Evolutionary conservation across 2,888 invertebrate genomes (phyloP), one percentile per base, ranked within the genome.

Genomic region (Spatulosminthurus flaviceps): DNA sequence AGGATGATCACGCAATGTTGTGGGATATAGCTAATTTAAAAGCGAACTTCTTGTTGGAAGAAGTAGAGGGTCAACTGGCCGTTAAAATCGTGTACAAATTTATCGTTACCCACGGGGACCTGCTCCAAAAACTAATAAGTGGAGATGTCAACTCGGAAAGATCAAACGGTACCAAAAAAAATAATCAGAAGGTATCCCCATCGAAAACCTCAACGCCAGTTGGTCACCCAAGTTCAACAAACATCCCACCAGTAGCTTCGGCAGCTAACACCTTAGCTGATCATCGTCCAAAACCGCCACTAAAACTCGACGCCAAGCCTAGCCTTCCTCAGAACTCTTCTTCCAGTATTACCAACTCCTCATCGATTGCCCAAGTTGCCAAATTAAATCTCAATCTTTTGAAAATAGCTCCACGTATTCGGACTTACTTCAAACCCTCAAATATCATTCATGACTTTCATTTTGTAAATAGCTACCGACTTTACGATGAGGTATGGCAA

Each of bases 391-490:
- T 67, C 19, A 80, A 75, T 43, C 22, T 81, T 22, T 64, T 85
- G 11, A 84, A 82, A 81, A 82, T 84, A 41, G 81, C 81, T 34
- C 84, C 85, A 2, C 77, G 83, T n/a, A 83, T 84, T 26, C 60
- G 83, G 2, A 85, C 85, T 5, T 74, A 75, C 29, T 70, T 81
- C 21, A 84, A 83, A 61, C 70, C 70, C 51, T 70, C 81, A 11
- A 84, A 83, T 67, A 43, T 81, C 28, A 81, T 83, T 79, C 85
- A 85, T 75, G 84, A 84, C 28, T 85, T 85, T 74, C 85, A 84
- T 76, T 85, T 77, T 75, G 84, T 84, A 13, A 85, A 84, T 70
- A 82, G 81, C 64, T 82, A 84, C 71, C 78, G 85, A 42, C 83
- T 84, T 5, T 85, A 84, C 80, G 84, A 85, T 78, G 85, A 85